Evolutionary conservation across 1,140 invertebrate genomes (phyloP), one percentile per base, ranked within the genome.

Genomic region (Eumaeus atala): DNA sequence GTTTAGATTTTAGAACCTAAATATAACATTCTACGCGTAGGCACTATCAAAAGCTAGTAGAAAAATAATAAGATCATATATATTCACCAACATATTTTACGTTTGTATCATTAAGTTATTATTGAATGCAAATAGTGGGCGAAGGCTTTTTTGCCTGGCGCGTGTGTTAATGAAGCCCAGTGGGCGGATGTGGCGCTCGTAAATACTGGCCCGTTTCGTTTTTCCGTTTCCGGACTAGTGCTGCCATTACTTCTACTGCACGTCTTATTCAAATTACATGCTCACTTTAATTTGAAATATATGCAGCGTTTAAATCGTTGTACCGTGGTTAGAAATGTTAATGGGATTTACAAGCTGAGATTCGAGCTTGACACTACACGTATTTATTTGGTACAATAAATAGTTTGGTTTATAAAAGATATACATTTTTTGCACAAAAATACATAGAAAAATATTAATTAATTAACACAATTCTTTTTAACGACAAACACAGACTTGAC

Each of bases 211-310:
- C 52, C 51, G 48, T 47, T 50, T 58, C 54, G 55, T 82, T 82
- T 78, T 80, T 81, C 79, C 82, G 77, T 64, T 83, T 83, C 82
- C 82, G 71, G 64, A 66, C 68, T 62, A 67, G 66, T 70, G 73
- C 70, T 75, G 72, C 79, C 71, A 80, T 84, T 82, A 82, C 72
- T 80, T 76, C 70, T 70, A 67, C 70, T 77, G 68, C 77, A 83
- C 69, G 77, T 83, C 80, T 83, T 82, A 85, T 78, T 85, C 64
- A 71, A 71, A 71, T 68, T 71, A 68, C 59, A 64, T 60, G 59
- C 60, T 59, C 57, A 66, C 64, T 70, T 67, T 62, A 62, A 59
- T 61, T 66, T 54, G 51, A 54, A 54, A 54, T 54, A 54, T 54
- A 53, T 53, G 51, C 51, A 54, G 44, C 51, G 40, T 54, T 50